Evolutionary conservation across 2,113 vertebrate species (phyloP).

Genomic region (Cervus canadensis): DNA sequence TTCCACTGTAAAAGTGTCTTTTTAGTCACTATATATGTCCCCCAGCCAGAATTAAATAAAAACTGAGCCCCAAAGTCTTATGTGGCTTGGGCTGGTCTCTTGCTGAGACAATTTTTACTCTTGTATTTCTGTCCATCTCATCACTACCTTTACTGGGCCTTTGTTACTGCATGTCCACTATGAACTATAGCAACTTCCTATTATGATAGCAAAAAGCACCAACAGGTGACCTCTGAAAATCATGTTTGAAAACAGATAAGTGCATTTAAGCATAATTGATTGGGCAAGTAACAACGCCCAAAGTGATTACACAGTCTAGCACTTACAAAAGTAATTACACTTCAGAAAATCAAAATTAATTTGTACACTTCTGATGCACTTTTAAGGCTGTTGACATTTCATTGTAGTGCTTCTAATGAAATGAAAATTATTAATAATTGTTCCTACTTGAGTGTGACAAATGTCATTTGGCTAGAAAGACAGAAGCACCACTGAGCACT

Average conservation of each 20-base stretch:
- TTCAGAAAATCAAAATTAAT: conserved; percentile 89
- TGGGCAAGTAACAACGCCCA: conserved; percentile 76
- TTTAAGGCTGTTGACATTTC: conserved; percentile 87
- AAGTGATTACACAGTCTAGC: conserved; percentile 83
- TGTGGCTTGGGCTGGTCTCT: neutral
- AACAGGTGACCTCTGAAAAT: conserved; percentile 78
- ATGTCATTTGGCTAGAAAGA: conserved; percentile 81
- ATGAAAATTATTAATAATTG: conserved; percentile 87
- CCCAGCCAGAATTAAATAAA: neutral
- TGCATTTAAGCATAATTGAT: conserved; percentile 82
- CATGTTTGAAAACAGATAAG: conserved; percentile 81
- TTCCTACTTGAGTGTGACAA: conserved; percentile 84
- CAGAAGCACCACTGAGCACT: conserved; percentile 56
- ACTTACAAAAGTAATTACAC: conserved; percentile 85
- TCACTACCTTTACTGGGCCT: accelerated
- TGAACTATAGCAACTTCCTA: neutral
- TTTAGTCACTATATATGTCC: too few species aligned
- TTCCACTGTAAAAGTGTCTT: accelerated
- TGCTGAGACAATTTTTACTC: neutral
- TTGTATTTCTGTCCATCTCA: neutral
- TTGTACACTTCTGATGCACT: conserved; percentile 83
- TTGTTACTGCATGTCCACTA: neutral
- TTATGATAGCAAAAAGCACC: neutral
- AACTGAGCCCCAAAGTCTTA: neutral
- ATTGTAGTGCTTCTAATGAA: conserved; percentile 86